phyloP scores from a whole-genome alignment of 2,797 vertebrate species.

The Myotis vivesi region DNA sequence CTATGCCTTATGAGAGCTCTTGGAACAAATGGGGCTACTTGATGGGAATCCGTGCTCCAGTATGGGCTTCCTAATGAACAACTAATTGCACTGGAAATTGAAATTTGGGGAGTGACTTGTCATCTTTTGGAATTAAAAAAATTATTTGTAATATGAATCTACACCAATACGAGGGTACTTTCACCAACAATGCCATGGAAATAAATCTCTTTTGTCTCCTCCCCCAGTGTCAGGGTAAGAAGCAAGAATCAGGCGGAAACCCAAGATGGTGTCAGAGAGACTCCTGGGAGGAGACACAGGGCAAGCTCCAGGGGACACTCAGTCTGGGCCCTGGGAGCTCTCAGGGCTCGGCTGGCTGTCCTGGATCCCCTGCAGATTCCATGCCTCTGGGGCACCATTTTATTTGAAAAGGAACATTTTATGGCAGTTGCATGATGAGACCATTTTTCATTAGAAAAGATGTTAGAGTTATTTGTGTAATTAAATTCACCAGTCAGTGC shows the following conservation, averaged over 20 bases:
- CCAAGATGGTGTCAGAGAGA: not conserved
- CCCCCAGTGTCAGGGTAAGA: not conserved
- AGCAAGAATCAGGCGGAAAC: not conserved
- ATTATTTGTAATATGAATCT: not conserved
- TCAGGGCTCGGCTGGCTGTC: not conserved
- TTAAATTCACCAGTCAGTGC: not conserved
- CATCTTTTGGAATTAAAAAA: not conserved
- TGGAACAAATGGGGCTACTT: not conserved
- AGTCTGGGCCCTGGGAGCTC: not conserved
- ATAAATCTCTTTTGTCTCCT: not conserved
- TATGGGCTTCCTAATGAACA: not conserved
- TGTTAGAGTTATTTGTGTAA: not conserved
- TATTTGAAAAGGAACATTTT: not conserved
- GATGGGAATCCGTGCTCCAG: not conserved
- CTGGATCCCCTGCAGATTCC: not conserved
- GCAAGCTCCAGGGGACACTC: no score
- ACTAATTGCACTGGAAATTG: not conserved
- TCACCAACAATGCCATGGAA: not conserved
- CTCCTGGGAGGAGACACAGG: not conserved
- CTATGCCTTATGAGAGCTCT: not conserved
- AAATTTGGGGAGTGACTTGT: not conserved
- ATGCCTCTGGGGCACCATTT: not conserved
- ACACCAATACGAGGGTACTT: not conserved
- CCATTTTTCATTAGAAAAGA: slow-evolving; percentile 7
- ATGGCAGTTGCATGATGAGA: not conserved